Evolutionary conservation across 1,140 invertebrate genomes (phyloP).

Genomic region (Drosophila nannoptera): DNA sequence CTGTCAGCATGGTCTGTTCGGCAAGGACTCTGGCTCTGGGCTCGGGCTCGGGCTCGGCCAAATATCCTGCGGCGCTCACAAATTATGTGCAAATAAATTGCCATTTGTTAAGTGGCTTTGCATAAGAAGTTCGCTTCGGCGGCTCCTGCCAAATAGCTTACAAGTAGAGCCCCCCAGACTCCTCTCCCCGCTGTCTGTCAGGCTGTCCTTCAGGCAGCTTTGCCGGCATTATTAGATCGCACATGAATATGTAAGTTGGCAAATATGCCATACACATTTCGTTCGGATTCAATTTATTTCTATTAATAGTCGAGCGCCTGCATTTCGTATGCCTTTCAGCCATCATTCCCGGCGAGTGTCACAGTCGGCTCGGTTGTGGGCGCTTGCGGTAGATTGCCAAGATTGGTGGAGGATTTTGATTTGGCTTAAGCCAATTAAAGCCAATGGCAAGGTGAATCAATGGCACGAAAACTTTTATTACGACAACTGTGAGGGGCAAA

Average conservation of each 20-base stretch:
- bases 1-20: constrained; percentile 39
- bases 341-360: constrained; percentile 43
- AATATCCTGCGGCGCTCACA: constrained; percentile 74
- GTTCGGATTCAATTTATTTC: constrained; percentile 67
- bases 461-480: constrained; percentile 42
- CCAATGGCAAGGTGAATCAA: constrained; percentile 38
- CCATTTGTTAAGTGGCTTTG: constrained; percentile 77
- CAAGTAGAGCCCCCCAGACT: neutral
- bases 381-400: neutral
- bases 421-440: constrained; percentile 46
- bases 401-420: neutral
- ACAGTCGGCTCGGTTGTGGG: neutral
- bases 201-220: constrained; percentile 18
- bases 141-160: constrained; percentile 24
- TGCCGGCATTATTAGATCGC: constrained; percentile 63
- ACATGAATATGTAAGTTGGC: constrained; percentile 72
- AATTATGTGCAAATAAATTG: constrained; percentile 78
- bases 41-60: constrained; percentile 20
- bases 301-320: constrained; percentile 61
- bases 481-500: constrained; percentile 13
- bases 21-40: constrained; percentile 23
- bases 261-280: constrained; percentile 46
- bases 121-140: constrained; percentile 69
- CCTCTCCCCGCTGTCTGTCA: constrained; percentile 2
- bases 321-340: constrained; percentile 63